A percentile compares a stretch with the other conserved stretches of the same genome.
These are phyloP conservation scores for Aphelocoma coerulescens DNA, from an alignment of 2,113 vertebrate genomes.

Conservation along the genomic window DNA sequence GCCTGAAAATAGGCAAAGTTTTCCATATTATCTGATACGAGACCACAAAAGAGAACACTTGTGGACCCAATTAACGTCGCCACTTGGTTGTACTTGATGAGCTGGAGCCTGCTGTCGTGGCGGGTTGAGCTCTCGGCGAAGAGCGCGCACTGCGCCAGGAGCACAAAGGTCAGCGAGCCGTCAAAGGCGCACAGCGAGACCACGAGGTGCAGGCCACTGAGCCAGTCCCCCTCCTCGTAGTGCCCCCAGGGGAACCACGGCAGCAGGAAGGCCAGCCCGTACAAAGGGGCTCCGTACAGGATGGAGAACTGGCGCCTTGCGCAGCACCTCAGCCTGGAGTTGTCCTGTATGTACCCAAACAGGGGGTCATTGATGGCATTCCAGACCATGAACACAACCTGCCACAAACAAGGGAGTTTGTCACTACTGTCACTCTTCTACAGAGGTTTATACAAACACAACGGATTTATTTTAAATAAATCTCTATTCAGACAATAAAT, in stretches of 20 bases:
- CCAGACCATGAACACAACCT: slow-evolving; percentile 90
- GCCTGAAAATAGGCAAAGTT: slow-evolving; percentile 79
- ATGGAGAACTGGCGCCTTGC: slow-evolving; percentile 74
- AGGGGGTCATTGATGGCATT: slow-evolving; percentile 87
- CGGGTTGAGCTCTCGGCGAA: slow-evolving; percentile 81
- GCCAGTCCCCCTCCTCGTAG: slow-evolving; percentile 81
- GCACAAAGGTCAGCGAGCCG: slow-evolving; percentile 81
- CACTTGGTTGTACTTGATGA: slow-evolving; percentile 84
- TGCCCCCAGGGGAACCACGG: slow-evolving; percentile 91
- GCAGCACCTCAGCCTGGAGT: slow-evolving; percentile 72
- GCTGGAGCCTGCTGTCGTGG: slow-evolving; percentile 75
- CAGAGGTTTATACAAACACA: not conserved
- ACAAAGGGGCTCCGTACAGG: slow-evolving; percentile 79
- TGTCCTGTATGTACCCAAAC: slow-evolving; percentile 87
- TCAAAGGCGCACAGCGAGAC: slow-evolving; percentile 83
- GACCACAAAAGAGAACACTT: slow-evolving; percentile 83
- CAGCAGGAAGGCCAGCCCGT: slow-evolving; percentile 82
- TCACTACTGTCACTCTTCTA: not conserved
- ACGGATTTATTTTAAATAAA: not conserved
- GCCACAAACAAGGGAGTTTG: not conserved
- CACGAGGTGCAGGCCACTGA: slow-evolving; percentile 82
- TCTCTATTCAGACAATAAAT: not conserved
- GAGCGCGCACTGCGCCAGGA: slow-evolving; percentile 83
- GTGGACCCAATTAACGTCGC: slow-evolving; percentile 81
- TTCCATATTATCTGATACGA: slow-evolving; percentile 84